These are phyloP conservation scores for Takifugu rubripes DNA, from an alignment of 2,797 vertebrate species.

Conservation along the genomic window DNA sequence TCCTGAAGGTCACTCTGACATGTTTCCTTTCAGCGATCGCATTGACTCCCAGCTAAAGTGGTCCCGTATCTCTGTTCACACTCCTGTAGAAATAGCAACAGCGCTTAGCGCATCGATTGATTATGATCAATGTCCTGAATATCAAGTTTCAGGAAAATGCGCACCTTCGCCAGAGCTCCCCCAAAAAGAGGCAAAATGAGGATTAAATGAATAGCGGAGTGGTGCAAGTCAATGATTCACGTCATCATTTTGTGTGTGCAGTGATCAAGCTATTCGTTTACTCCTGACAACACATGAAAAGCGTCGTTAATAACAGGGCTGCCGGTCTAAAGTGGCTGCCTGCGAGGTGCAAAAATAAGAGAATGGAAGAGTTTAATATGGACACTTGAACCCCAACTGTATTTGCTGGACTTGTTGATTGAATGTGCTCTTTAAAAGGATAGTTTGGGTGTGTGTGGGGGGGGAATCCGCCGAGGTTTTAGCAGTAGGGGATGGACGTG, in stretches of 20 bases:
- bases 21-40: slow-evolving; percentile 22
- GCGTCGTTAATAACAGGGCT: neutral
- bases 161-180: too few relatives aligned
- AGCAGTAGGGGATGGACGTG: slow-evolving; percentile 45
- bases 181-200: too few relatives aligned
- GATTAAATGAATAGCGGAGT: too few relatives aligned
- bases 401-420: slow-evolving; percentile 59
- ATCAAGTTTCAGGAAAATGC: too few relatives aligned
- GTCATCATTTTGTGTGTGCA: too few relatives aligned
- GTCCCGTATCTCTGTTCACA: slow-evolving; percentile 32
- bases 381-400: slow-evolving; percentile 10
- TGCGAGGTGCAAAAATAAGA: too few relatives aligned
- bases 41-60: slow-evolving; percentile 37
- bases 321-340: too few relatives aligned
- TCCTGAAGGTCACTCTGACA: slow-evolving; percentile 32
- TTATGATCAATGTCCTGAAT: slow-evolving; percentile 21
- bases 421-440: slow-evolving; percentile 59
- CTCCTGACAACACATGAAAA: neutral
- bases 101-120: slow-evolving; percentile 34
- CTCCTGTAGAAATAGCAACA: slow-evolving; percentile 26
- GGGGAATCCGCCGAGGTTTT: slow-evolving; percentile 60
- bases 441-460: slow-evolving; percentile 30
- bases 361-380: too few relatives aligned
- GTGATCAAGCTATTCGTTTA: too few relatives aligned
- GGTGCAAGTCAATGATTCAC: too few relatives aligned